A percentile compares a stretch with the other conserved stretches of the same genome.
Evolutionary conservation across 2,113 vertebrate genomes (phyloP).

Genomic region (Microtus oregoni): DNA sequence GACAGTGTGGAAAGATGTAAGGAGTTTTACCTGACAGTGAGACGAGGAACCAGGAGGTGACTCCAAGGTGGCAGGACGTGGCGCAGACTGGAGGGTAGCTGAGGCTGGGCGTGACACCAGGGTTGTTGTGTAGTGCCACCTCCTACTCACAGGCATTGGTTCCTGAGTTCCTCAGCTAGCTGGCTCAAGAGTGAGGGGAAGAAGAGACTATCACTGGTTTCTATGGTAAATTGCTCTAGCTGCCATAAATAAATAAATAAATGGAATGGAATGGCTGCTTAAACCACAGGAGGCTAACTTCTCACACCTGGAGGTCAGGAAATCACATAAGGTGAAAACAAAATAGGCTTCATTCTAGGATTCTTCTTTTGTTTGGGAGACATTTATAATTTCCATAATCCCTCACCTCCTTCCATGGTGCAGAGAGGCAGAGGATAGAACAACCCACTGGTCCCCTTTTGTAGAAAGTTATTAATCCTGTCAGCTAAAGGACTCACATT

Average conservation of each 20-base stretch:
- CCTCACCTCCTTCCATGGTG: background rate
- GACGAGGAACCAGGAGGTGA: background rate
- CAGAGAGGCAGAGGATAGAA: background rate
- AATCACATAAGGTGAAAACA: background rate
- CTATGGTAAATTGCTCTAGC: background rate
- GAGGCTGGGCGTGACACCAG: background rate
- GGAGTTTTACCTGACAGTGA: background rate
- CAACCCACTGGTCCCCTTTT: background rate
- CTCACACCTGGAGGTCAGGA: background rate
- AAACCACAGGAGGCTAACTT: background rate
- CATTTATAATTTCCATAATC: no score
- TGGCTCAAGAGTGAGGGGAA: background rate
- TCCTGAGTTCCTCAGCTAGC: background rate
- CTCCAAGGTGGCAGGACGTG: background rate
- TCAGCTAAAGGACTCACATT: background rate
- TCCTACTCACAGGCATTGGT: background rate
- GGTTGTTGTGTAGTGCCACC: background rate
- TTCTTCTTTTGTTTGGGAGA: background rate
- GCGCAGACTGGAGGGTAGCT: background rate
- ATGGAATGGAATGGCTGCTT: background rate
- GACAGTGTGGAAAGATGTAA: rapidly evolving
- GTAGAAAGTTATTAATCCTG: background rate
- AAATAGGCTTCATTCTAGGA: background rate
- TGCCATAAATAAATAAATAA: background rate
- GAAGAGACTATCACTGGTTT: background rate